These are phyloP conservation scores for Protosalanx chinensis DNA, from an alignment of 2,797 vertebrate species.

Conservation along the genomic window DNA sequence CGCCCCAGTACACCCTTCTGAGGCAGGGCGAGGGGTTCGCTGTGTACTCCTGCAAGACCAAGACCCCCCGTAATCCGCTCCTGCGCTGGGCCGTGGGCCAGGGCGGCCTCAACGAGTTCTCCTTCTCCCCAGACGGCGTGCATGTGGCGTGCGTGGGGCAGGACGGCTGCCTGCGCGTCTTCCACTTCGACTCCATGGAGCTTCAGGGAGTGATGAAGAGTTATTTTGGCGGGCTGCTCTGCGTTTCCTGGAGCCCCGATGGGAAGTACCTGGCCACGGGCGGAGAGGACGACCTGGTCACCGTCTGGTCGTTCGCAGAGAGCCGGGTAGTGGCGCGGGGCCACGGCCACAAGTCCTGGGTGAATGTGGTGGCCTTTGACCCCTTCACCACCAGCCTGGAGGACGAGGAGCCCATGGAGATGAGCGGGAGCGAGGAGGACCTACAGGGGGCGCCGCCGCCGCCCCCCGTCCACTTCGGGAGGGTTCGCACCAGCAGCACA, in stretches of 20 bases:
- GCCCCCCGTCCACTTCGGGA: conserved; percentile 67
- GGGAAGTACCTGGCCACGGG: conserved; percentile 89
- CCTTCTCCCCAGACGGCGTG: conserved; percentile 87
- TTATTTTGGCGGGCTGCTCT: conserved; percentile 89
- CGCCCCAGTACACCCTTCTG: conserved; percentile 83
- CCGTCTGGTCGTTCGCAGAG: conserved; percentile 88
- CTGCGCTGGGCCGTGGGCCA: conserved; percentile 89
- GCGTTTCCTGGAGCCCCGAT: conserved; percentile 91
- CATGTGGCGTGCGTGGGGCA: conserved; percentile 89
- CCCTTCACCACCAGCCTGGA: conserved; percentile 84
- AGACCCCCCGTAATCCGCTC: conserved; percentile 84
- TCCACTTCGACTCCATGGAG: conserved; percentile 92
- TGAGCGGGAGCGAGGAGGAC: conserved; percentile 73
- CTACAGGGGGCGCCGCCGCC: conserved; percentile 67
- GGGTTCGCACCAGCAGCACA: conserved; percentile 80
- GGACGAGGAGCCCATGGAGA: conserved; percentile 78
- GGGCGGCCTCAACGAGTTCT: conserved; percentile 87
- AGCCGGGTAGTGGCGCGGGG: conserved; percentile 87
- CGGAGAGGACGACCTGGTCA: conserved; percentile 88
- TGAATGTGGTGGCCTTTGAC: conserved; percentile 89
- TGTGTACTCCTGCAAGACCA: conserved; percentile 87
- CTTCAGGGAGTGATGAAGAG: conserved; percentile 91
- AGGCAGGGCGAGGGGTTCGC: conserved; percentile 87
- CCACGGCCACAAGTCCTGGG: conserved; percentile 92
- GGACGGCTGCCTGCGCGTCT: conserved; percentile 85